phyloP scores from a whole-genome alignment of 2,797 vertebrate genomes.

The Myotis vivesi region DNA sequence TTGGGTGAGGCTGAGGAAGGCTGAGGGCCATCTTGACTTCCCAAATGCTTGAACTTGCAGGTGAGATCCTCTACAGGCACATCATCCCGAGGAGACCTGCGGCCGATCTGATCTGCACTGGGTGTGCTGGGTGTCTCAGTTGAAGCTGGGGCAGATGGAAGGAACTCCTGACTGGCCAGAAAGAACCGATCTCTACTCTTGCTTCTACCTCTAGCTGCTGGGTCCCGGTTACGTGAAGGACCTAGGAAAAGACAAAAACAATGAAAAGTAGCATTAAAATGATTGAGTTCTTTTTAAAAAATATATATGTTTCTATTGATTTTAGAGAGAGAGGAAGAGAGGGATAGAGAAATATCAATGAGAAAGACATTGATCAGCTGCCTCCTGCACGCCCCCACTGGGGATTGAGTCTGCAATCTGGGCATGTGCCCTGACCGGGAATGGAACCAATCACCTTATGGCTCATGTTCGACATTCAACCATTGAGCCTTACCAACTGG shows the following conservation, averaged over 20 bases:
- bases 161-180: neutral
- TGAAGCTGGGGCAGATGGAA: neutral
- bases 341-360: too few species aligned
- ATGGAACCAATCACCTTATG: too few species aligned
- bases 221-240: neutral
- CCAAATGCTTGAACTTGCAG: neutral
- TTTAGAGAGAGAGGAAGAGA: too few species aligned
- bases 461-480: too few species aligned
- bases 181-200: conserved; percentile 50
- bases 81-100: neutral
- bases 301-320: too few species aligned
- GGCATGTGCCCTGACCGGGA: too few species aligned
- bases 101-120: fast-evolving
- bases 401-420: too few species aligned
- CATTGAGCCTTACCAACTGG: too few species aligned
- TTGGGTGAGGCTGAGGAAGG: neutral
- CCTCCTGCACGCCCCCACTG: too few species aligned
- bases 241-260: neutral
- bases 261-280: fast-evolving
- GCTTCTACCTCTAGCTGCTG: neutral
- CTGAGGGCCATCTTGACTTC: neutral
- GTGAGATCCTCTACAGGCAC: neutral
- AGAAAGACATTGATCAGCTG: too few species aligned
- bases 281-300: neutral
- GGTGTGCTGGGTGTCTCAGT: neutral